Percentiles rank a stretch among this genome's conserved stretches.
These are phyloP conservation scores for Stenurella melanura DNA, from an alignment of 2,888 invertebrate genomes.

Conservation along the genomic window DNA sequence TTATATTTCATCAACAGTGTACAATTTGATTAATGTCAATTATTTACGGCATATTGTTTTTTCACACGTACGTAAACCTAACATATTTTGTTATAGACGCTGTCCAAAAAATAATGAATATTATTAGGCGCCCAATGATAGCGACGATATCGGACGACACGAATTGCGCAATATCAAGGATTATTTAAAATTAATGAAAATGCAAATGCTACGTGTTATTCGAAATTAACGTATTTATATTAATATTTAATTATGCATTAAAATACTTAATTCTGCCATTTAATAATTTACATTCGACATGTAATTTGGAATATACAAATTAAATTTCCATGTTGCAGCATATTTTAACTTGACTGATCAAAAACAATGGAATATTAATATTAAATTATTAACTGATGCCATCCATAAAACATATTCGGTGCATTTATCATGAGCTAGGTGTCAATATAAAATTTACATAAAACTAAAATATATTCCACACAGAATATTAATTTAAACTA, in stretches of 20 bases:
- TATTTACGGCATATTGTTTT: too few relatives aligned
- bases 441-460: constrained; percentile 41
- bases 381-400: constrained; percentile 48
- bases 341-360: constrained; percentile 45
- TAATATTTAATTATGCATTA: constrained; percentile 50
- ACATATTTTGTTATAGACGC: neutral
- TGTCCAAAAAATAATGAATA: constrained; percentile 2
- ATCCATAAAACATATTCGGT: constrained; percentile 12
- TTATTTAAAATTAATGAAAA: constrained; percentile 41
- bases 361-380: constrained; percentile 49
- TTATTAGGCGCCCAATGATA: constrained; percentile 5
- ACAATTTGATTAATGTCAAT: too few relatives aligned
- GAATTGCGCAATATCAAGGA: constrained; percentile 5
- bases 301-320: constrained; percentile 48
- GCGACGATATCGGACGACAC: constrained; percentile 36
- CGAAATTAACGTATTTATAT: constrained; percentile 48
- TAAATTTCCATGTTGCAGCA: constrained; percentile 48
- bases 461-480: constrained; percentile 30
- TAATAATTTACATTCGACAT: constrained; percentile 45
- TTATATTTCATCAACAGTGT: too few relatives aligned
- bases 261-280: constrained; percentile 41
- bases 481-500: constrained; percentile 32
- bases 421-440: constrained; percentile 40
- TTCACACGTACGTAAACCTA: constrained; percentile 1
- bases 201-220: constrained; percentile 42